Evolutionary conservation across 1,140 invertebrate genomes (phyloP).

Genomic region (Drosophila ambigua): DNA sequence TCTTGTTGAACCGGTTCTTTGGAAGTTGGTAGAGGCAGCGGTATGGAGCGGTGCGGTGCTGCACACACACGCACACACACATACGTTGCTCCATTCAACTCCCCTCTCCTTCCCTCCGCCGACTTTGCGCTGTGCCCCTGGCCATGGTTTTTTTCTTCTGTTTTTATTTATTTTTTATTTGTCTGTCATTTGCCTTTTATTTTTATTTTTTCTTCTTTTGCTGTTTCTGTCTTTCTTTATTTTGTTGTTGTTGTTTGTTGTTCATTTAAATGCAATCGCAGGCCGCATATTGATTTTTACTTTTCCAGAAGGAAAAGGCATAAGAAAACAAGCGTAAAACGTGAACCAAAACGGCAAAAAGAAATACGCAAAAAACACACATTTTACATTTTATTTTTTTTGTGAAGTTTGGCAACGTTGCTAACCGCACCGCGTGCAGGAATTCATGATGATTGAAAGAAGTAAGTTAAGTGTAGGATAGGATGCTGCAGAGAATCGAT

Average conservation of each 20-base stretch:
- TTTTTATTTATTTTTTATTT: no score
- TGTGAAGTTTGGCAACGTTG: conserved; percentile 63
- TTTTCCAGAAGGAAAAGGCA: conserved; percentile 22
- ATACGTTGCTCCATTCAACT: background rate
- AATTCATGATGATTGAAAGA: conserved; percentile 10
- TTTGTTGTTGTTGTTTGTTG: conserved; percentile 10
- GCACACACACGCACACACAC: conserved; percentile 7
- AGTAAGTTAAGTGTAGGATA: background rate
- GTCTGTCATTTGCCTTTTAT: no score
- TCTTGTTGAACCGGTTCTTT: conserved; percentile 67
- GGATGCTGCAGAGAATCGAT: background rate
- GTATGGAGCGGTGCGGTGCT: conserved; percentile 11
- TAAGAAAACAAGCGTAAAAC: conserved; percentile 19
- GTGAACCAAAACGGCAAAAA: conserved; percentile 21
- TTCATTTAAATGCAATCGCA: conserved; percentile 70
- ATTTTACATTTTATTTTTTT: conserved; percentile 25
- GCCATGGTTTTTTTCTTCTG: background rate
- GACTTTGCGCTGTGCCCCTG: background rate
- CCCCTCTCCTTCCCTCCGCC: background rate
- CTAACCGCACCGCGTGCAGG: background rate
- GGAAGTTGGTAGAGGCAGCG: conserved; percentile 2
- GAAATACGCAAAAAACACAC: conserved; percentile 22
- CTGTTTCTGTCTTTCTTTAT: conserved; percentile 12
- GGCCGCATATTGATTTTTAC: conserved; percentile 69
- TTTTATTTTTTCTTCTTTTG: conserved; percentile 1